These are phyloP conservation scores for Sternotherus odoratus DNA, from an alignment of 2,797 vertebrate genomes.

Conservation along the genomic window DNA sequence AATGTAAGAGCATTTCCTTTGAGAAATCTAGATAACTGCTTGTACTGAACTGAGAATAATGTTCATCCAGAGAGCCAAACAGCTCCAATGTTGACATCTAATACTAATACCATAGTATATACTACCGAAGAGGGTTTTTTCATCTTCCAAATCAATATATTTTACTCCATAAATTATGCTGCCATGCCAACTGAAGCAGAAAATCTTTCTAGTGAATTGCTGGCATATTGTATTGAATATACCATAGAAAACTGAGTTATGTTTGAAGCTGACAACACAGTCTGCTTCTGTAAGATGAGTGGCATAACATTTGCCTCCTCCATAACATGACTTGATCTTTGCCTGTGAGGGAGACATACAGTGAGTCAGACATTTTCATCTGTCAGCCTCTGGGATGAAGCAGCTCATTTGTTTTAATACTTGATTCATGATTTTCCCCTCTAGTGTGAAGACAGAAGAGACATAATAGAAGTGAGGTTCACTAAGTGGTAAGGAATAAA, in stretches of 20 bases:
- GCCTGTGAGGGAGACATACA: accelerated
- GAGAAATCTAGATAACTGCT: not conserved
- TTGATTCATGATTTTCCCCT: not conserved
- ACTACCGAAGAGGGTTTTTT: not conserved
- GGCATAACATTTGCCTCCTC: not conserved
- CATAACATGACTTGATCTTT: not conserved
- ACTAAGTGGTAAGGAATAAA: not conserved
- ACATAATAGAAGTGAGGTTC: not conserved
- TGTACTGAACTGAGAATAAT: not conserved
- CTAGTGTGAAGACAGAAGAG: not conserved
- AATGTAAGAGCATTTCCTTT: not conserved
- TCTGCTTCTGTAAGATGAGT: not conserved
- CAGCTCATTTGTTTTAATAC: not conserved
- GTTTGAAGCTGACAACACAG: not conserved
- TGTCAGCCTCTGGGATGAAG: not conserved
- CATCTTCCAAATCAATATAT: not conserved
- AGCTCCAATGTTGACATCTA: not conserved
- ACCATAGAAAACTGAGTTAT: not conserved
- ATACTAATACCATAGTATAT: not conserved
- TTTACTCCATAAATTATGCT: not conserved
- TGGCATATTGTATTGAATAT: not conserved
- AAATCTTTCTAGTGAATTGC: not conserved
- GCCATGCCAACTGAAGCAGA: not conserved
- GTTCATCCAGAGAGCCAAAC: not conserved
- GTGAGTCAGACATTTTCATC: not conserved